Conservation (phyloP, 2,797 vertebrate species). For the Echiichthys vipera region DNA sequence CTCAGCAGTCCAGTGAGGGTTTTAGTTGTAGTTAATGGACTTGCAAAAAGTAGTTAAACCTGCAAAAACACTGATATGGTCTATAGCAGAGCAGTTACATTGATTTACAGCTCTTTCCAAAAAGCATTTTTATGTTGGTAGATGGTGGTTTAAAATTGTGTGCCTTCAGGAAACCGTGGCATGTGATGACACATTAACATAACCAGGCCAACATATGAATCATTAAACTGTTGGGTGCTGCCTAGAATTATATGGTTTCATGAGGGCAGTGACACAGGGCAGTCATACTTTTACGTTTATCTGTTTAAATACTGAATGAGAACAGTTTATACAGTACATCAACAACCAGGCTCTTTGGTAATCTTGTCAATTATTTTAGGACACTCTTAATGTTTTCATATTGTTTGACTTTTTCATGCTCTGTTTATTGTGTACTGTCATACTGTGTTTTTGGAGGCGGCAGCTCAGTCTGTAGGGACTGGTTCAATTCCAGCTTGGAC, state of each 20-base stretch:
- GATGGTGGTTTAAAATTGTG: constrained; percentile 5
- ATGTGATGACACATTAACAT: constrained; percentile 11
- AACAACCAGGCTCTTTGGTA: neutral
- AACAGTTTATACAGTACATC: neutral
- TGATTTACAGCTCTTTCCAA: constrained; percentile 35
- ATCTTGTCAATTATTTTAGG: neutral
- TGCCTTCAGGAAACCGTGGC: constrained; percentile 5
- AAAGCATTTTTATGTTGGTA: constrained; percentile 27
- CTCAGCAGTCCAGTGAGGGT: neutral
- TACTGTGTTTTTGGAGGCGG: no score
- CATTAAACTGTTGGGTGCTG: constrained; percentile 10
- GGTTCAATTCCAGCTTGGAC: no score
- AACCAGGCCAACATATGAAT: neutral
- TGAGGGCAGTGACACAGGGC: neutral
- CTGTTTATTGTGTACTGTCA: no score
- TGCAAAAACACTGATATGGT: constrained; percentile 9
- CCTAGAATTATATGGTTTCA: constrained; percentile 17
- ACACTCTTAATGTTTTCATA: neutral
- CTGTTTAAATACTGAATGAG: neutral
- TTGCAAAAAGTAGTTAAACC: constrained; percentile 30
- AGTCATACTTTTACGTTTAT: neutral
- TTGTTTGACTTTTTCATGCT: neutral
- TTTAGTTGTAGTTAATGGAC: constrained; percentile 11
- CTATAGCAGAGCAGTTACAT: neutral
- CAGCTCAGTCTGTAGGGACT: no score